Base-by-base conservation (phyloP, 2,888 invertebrate genomes). In the Biston betularia region DNA sequence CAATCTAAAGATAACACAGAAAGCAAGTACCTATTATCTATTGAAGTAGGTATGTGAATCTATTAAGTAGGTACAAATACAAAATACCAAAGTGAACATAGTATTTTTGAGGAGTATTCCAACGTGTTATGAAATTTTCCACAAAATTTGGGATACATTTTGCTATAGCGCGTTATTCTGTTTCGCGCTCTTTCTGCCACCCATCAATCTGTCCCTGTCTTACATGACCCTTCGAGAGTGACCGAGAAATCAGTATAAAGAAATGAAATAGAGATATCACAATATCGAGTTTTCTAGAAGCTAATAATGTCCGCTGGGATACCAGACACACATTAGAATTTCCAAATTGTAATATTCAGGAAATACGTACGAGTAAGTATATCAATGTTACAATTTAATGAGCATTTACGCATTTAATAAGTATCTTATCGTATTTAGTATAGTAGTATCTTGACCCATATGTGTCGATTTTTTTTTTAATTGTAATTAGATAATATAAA, bases 191-290 rank as follows among this genome's bases (percentile, higher is more conserved):
- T 63, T 65, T 81, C 74, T 73, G 49, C 57, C 44, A 52, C 42
- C n/a, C 7, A 44, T 66, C 65, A 54, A 50, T 68, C 71, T 74
- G 40, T 77, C 75, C 68, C 74, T 77, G n/a, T 82, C 78, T 62
- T 45, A 55, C 63, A 58, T 49, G 15, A 34, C 55, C 6, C 38
- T 52, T 34, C 38, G 42, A 48, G 68, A 57, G 56, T 55, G 14
- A 67, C 49, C n/a, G 64, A 67, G 68, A 67, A 48, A 40, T 24
- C 9, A 49, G 11, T 24, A 38, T 35, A 7, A 52, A 38, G n/a
- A 35, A 52, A 12, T n/a, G 50, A 50, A 14, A 52, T 14, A 50
- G n/a, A 2, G 8, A 50, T 14, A 9, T 35, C 0, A 52, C 14
- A 24, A 24, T 52, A 58, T 40, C 15, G 69, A 69, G 69, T 48